Evolutionary conservation across 2,888 invertebrate genomes (phyloP), one percentile per base, ranked within the genome.

Genomic region (Andrena bucephala): DNA sequence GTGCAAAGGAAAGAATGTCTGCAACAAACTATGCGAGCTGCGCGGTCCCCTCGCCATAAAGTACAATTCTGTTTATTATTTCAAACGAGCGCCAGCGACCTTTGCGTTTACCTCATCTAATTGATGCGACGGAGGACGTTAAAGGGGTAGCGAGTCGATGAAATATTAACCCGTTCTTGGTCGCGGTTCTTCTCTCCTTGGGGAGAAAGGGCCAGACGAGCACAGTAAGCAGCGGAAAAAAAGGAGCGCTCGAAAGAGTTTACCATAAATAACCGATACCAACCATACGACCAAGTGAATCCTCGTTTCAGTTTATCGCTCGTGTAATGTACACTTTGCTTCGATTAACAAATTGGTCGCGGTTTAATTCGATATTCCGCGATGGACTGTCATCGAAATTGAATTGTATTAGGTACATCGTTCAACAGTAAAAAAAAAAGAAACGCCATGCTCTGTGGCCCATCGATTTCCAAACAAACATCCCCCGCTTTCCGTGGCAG

Each of bases 161-260:
- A 85, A 85, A 81, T 83, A 85, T 85, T 85, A 78, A 85, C 72
- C 66, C 63, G 69, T 70, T 72, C 68, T 65, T 71, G 59, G 68
- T 42, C 65, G 60, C 42, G 52, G 84, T 59, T 65, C 33, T 50
- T 50, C 52, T 59, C 20, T 70, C 66, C 52, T 78, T 29, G 31
- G 16, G 54, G 50, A 60, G 60, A n/a, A 20, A 33, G 24, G 48
- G 42, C 13, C 20, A 65, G 48, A 36, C n/a, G n/a, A 50, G 29
- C 33, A 16, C 60, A 60, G 31, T 36, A 50, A 73, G 63, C 50
- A 33, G 54, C 63, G 68, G 16, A 20, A 16, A 57, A 57, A 73
- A 31, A n/a, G 20, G 16, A 42, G 16, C 4, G 36, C 27, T 24
- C 20, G 54, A 42, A 76, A 29, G 48, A 57, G 65, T 33, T 42